Evolutionary conservation across 2,113 vertebrate genomes (phyloP).

Genomic region (Xiphophorus hellerii): DNA sequence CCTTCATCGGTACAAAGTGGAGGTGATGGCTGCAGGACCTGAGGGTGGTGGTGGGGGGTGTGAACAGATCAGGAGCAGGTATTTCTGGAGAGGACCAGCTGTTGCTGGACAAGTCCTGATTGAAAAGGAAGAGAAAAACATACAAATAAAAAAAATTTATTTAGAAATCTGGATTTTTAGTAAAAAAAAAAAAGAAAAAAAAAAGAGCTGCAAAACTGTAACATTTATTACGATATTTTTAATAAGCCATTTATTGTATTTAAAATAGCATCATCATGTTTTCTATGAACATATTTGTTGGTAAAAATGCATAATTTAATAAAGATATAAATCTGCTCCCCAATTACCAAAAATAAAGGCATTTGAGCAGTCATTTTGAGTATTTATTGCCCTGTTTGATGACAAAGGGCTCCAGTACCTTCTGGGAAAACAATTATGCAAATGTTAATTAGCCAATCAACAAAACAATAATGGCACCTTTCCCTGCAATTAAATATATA

Average conservation of each 20-base stretch:
- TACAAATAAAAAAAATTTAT: constrained; percentile 8
- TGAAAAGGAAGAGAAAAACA: constrained; percentile 14
- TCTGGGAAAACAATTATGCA: constrained; percentile 75
- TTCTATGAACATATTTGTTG: not conserved
- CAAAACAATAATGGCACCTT: constrained; percentile 64
- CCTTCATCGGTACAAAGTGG: constrained; percentile 89
- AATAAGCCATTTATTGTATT: not conserved
- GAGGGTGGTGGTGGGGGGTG: constrained; percentile 14
- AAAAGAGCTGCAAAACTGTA: no score
- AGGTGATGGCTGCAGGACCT: constrained; percentile 59
- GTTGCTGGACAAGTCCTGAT: constrained; percentile 42
- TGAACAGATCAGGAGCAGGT: constrained; percentile 60
- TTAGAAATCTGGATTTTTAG: not conserved
- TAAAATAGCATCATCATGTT: not conserved
- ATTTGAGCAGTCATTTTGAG: not conserved
- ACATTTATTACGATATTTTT: not conserved
- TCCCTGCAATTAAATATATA: constrained; percentile 43
- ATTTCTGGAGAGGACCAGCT: constrained; percentile 49
- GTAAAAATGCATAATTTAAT: not conserved
- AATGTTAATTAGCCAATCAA: constrained; percentile 78
- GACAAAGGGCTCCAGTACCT: constrained; percentile 69
- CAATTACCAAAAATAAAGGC: not conserved
- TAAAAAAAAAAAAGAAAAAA: not conserved
- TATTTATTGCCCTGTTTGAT: constrained; percentile 45
- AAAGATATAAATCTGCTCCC: not conserved